Evolutionary conservation across 2,797 vertebrate genomes (phyloP).

Genomic region (Chromis chromis): DNA sequence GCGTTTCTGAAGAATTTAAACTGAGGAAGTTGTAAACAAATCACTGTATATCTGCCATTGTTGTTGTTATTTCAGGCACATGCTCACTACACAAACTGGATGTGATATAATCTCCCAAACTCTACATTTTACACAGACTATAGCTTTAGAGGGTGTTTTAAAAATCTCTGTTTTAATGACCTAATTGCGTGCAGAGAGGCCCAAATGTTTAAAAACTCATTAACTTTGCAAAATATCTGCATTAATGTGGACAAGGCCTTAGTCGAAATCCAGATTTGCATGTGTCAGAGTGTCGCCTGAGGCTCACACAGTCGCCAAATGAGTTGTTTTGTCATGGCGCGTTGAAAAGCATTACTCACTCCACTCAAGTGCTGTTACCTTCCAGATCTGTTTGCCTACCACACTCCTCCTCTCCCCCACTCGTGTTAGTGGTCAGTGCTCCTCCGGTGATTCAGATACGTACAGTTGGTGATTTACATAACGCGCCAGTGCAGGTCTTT

Average conservation of each 20-base stretch:
- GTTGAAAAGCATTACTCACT: slow-evolving; percentile 17
- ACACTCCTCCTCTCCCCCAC: slow-evolving; percentile 8
- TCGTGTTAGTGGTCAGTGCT: slow-evolving; percentile 6
- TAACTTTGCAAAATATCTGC: no score
- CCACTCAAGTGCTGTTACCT: not conserved
- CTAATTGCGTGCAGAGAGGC: no score
- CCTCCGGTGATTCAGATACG: slow-evolving; percentile 5
- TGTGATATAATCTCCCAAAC: no score
- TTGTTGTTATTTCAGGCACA: no score
- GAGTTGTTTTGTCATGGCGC: not conserved
- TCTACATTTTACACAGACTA: no score
- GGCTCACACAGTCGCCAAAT: not conserved
- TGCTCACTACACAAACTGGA: no score
- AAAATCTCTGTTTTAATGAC: no score
- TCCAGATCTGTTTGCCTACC: slow-evolving; percentile 24
- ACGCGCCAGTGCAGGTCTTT: not conserved
- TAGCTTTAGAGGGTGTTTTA: no score
- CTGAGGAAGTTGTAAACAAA: no score
- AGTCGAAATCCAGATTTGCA: slow-evolving; percentile 4
- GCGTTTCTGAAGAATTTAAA: no score
- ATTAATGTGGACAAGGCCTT: not conserved
- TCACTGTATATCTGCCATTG: no score
- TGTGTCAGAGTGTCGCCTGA: not conserved
- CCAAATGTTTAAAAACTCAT: no score
- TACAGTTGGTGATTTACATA: slow-evolving; percentile 3